Evolutionary conservation across 2,113 vertebrate genomes (phyloP).

Genomic region (Pimephales promelas): DNA sequence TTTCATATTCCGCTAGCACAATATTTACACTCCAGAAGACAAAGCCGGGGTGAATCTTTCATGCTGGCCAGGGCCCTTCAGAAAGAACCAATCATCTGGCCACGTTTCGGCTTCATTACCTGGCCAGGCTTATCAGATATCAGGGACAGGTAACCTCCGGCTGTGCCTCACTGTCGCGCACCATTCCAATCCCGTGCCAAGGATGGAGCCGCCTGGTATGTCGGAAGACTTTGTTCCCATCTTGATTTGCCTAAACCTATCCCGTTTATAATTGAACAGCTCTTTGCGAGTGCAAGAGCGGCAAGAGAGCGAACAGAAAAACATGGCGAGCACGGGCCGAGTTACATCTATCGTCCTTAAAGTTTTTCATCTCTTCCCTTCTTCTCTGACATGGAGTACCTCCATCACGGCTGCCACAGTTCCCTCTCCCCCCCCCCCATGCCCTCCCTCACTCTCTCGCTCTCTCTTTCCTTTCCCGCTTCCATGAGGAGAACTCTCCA

Average conservation of each 20-base stretch:
- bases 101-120: slow-evolving; percentile 49
- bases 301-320: neutral
- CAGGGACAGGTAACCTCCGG: slow-evolving; percentile 48
- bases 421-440: slow-evolving; percentile 73
- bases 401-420: slow-evolving; percentile 38
- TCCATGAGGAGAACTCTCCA: slow-evolving; percentile 98
- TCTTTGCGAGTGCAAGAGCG: neutral
- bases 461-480: slow-evolving; percentile 73
- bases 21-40: slow-evolving; percentile 99
- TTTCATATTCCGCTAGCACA: slow-evolving; percentile 99
- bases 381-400: slow-evolving; percentile 40
- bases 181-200: neutral
- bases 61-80: slow-evolving; percentile 70
- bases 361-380: slow-evolving; percentile 42
- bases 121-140: slow-evolving; percentile 62
- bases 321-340: neutral
- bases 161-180: neutral
- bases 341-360: slow-evolving; percentile 9
- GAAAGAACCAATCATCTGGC: slow-evolving; percentile 73
- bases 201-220: neutral
- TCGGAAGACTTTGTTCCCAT: neutral
- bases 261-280: slow-evolving; percentile 43
- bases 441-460: slow-evolving; percentile 73
- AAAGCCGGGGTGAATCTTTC: slow-evolving; percentile 89
- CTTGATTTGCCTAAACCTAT: slow-evolving; percentile 12